Conservation (phyloP, 2,888 invertebrate species). For the Atrina japonica region DNA sequence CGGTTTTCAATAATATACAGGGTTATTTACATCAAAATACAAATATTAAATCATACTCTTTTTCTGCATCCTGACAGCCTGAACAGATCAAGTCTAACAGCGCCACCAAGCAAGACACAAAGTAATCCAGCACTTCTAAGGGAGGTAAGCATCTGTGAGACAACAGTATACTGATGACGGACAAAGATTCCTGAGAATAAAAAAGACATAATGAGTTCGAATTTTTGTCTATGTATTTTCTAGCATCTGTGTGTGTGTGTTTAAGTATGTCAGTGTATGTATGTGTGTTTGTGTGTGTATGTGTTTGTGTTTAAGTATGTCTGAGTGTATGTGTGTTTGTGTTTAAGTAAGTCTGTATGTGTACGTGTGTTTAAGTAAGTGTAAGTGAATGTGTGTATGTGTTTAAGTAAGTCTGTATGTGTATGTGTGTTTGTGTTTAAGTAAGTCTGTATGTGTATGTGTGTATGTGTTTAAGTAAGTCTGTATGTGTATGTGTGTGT, state of each 20-base stretch:
- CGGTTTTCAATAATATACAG: slow-evolving; percentile 32
- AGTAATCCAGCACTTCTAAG: slow-evolving; percentile 58
- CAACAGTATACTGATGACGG: slow-evolving; percentile 43
- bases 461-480: no score
- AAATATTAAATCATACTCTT: slow-evolving; percentile 3
- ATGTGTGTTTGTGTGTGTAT: no score
- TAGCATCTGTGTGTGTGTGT: not conserved
- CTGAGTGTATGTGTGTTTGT: not conserved
- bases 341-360: no score
- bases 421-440: no score
- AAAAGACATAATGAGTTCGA: not conserved
- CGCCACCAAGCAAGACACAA: slow-evolving; percentile 57
- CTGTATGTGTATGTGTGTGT: no score
- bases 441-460: no score
- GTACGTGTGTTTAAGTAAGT: no score
- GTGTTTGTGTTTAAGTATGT: no score
- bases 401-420: no score
- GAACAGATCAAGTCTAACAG: slow-evolving; percentile 64
- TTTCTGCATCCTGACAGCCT: slow-evolving; percentile 42
- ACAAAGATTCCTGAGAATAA: slow-evolving; percentile 57
- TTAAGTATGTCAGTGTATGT: no score
- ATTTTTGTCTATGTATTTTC: not conserved
- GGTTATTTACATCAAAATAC: no score
- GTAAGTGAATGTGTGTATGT: no score
- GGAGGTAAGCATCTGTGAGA: slow-evolving; percentile 45